Evolutionary conservation across 2,113 vertebrate species (phyloP).

Genomic region (Urocolius indicus): DNA sequence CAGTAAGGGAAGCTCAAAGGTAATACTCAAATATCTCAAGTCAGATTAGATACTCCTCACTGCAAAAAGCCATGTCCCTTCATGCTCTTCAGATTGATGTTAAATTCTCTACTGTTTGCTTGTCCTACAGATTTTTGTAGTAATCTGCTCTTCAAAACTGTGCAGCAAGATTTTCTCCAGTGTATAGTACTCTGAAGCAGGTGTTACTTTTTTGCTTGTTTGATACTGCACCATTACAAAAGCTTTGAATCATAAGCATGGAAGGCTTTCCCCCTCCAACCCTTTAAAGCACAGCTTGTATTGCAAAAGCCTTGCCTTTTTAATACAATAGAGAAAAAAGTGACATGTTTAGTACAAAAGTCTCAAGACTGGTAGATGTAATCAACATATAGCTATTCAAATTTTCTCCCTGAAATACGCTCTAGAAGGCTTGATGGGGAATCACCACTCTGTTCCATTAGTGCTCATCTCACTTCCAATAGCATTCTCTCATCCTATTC

Average conservation of each 20-base stretch:
- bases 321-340: background rate
- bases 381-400: background rate
- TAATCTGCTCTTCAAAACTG: background rate
- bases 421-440: background rate
- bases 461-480: background rate
- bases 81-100: background rate
- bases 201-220: background rate
- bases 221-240: background rate
- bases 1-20: background rate
- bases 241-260: background rate
- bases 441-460: background rate
- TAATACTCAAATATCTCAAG: background rate
- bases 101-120: background rate
- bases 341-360: background rate
- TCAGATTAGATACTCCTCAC: background rate
- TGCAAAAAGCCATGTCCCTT: background rate
- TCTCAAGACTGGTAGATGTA: background rate
- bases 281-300: background rate
- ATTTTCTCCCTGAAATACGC: background rate
- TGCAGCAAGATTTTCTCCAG: background rate
- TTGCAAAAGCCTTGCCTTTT: background rate
- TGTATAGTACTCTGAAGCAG: background rate
- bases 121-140: background rate
- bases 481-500: background rate
- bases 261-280: rapidly evolving